Conservation (phyloP, 2,888 invertebrate genomes). For the Lochmaea capreae region DNA sequence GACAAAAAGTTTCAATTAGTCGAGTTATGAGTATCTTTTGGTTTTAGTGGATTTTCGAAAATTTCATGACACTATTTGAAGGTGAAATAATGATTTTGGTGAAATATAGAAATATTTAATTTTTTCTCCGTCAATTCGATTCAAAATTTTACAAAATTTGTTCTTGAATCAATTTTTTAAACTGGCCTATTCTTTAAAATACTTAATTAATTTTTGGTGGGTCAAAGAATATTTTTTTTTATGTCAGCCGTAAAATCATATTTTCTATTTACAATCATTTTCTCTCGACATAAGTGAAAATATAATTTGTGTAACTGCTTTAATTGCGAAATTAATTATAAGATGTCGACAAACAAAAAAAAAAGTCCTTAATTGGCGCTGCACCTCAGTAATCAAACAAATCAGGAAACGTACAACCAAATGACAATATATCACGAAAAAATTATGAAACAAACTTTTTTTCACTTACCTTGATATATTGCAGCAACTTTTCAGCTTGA, state of each 20-base stretch:
- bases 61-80: too few relatives aligned
- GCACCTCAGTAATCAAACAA: slow-evolving; percentile 2
- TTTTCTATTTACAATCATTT: slow-evolving; percentile 8
- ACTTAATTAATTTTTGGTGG: not conserved
- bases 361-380: not conserved
- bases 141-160: too few relatives aligned
- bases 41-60: too few relatives aligned
- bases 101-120: too few relatives aligned
- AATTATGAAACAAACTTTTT: not conserved
- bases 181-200: too few relatives aligned
- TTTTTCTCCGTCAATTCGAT: too few relatives aligned
- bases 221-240: not conserved
- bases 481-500: slow-evolving; percentile 71
- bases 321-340: slow-evolving; percentile 5
- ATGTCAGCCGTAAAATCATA: not conserved
- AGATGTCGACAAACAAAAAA: not conserved
- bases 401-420: not conserved
- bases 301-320: not conserved
- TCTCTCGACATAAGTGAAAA: not conserved
- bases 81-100: too few relatives aligned
- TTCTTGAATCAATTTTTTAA: too few relatives aligned
- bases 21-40: too few relatives aligned
- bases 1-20: too few relatives aligned
- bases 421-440: not conserved
- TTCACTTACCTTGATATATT: slow-evolving; percentile 67